These are phyloP conservation scores for Leptinotarsa undecemlineata DNA, from an alignment of 1,140 invertebrate species.

Conservation along the genomic window DNA sequence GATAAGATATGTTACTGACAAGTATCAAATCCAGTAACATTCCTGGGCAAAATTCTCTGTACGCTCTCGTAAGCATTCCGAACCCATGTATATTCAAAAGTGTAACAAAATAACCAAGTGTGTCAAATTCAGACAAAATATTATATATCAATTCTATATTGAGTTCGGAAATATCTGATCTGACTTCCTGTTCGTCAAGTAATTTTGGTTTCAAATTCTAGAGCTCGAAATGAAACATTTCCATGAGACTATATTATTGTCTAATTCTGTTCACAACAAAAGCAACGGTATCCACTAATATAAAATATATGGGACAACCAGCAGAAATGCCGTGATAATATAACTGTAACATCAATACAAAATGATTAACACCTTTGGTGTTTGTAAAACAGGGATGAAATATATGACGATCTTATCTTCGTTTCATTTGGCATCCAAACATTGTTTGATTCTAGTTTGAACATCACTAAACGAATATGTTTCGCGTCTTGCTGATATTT, in stretches of 20 bases:
- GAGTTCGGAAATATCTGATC: no score
- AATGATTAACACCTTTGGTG: slow-evolving; percentile 46
- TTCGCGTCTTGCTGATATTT: slow-evolving; percentile 24
- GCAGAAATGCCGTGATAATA: slow-evolving; percentile 12
- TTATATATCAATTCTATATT: no score
- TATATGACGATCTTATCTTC: slow-evolving; percentile 34
- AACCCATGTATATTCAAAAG: no score
- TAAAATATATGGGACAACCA: slow-evolving; percentile 7
- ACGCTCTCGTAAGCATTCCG: no score
- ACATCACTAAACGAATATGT: slow-evolving; percentile 16
- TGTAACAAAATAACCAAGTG: no score
- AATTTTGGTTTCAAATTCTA: background rate
- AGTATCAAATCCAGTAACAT: no score
- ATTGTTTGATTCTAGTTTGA: slow-evolving; percentile 27
- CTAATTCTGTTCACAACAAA: background rate
- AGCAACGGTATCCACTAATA: slow-evolving; percentile 11
- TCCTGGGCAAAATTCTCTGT: no score
- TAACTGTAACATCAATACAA: slow-evolving; percentile 47
- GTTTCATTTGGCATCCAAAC: slow-evolving; percentile 20
- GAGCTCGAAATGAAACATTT: background rate
- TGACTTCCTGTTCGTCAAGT: no score
- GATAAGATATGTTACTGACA: no score
- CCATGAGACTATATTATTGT: background rate
- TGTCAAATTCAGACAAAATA: no score
- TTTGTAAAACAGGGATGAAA: slow-evolving; percentile 43